These are phyloP conservation scores for Montipora sp. DNA, from an alignment of 64 coral and sea anemone species.

Conservation along the genomic window DNA sequence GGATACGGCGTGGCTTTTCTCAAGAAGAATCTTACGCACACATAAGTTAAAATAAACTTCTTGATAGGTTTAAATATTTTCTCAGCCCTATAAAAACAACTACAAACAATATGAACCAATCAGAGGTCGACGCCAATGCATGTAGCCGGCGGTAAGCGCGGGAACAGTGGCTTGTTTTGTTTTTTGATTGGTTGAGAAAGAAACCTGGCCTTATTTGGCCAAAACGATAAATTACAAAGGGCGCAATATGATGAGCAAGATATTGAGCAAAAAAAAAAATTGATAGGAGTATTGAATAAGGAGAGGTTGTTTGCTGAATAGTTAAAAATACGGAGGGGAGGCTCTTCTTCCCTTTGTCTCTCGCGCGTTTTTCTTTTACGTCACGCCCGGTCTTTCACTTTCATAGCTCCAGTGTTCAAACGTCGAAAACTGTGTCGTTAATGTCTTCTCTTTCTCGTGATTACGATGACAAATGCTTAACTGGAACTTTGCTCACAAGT, in stretches of 20 bases:
- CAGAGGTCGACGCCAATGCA: neutral
- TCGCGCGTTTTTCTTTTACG: too few relatives aligned
- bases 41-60: neutral
- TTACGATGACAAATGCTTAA: neutral
- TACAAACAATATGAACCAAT: neutral
- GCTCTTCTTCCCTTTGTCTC: too few relatives aligned
- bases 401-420: too few relatives aligned
- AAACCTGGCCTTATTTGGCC: too few relatives aligned
- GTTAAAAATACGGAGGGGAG: too few relatives aligned
- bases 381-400: too few relatives aligned
- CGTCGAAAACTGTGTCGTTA: too few relatives aligned
- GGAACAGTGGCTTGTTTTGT: neutral
- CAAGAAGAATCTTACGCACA: too few relatives aligned
- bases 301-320: neutral
- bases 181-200: neutral
- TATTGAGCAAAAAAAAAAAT: neutral
- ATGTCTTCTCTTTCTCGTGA: neutral
- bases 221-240: neutral
- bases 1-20: neutral
- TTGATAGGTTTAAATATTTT: too few relatives aligned
- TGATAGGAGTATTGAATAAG: neutral
- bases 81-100: neutral
- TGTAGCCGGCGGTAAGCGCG: neutral
- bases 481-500: neutral
- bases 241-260: neutral